Percentiles rank a stretch among this genome's conserved stretches.
phyloP scores from a whole-genome alignment of 2,113 vertebrate genomes.

The Lichenostomus cassidix region DNA sequence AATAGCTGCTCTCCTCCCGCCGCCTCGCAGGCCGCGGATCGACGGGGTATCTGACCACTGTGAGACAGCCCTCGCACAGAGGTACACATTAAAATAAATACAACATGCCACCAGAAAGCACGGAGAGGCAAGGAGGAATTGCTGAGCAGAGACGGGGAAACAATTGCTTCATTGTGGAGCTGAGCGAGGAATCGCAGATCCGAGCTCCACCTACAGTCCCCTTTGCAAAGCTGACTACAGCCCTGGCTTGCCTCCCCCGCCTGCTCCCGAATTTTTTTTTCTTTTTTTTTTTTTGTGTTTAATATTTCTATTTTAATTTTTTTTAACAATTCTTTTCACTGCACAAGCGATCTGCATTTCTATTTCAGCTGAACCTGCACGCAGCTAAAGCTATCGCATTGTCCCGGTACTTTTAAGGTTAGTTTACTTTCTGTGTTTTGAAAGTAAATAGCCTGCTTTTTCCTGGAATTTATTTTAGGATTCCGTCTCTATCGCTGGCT shows the following conservation, averaged over 20 bases:
- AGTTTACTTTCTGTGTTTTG: slow-evolving; percentile 21
- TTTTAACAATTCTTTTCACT: background rate
- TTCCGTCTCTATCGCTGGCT: slow-evolving; percentile 39
- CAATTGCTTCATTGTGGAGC: slow-evolving; percentile 85
- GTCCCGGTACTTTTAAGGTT: background rate
- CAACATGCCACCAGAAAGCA: slow-evolving; percentile 74
- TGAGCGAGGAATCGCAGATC: slow-evolving; percentile 81
- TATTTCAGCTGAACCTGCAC: accelerated
- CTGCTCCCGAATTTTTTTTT: background rate
- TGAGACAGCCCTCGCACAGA: slow-evolving; percentile 78
- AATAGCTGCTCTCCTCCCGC: slow-evolving; percentile 75
- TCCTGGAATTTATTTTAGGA: slow-evolving; percentile 39
- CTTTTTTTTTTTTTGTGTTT: background rate
- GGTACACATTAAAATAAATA: slow-evolving; percentile 86
- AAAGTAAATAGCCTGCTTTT: slow-evolving; percentile 56
- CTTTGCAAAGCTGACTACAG: slow-evolving; percentile 45
- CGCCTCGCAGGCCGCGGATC: slow-evolving; percentile 76
- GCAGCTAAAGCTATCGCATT: background rate
- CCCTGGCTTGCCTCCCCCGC: background rate
- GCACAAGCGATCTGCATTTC: accelerated
- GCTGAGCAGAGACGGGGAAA: slow-evolving; percentile 67
- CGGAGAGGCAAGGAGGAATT: slow-evolving; percentile 61
- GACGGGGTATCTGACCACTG: slow-evolving; percentile 76
- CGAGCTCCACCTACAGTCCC: slow-evolving; percentile 95
- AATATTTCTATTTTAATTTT: background rate